Base-by-base conservation (phyloP, 2,113 vertebrate species). In the Sylvilagus bachmani region DNA sequence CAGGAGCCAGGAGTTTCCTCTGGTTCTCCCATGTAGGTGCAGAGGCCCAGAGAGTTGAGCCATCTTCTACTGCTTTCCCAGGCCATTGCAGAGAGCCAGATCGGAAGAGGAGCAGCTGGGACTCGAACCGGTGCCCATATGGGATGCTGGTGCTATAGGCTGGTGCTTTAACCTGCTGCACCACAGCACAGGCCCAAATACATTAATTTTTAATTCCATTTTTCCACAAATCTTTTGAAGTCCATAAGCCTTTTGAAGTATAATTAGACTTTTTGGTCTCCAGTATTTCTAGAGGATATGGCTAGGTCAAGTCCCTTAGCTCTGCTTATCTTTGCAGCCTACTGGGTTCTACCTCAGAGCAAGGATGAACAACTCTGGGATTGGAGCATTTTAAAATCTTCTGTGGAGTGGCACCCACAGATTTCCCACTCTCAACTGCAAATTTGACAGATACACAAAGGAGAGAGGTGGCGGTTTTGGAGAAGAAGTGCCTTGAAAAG, bases 331-430 rank as follows among this genome's bases (percentile, higher is more conserved):
- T 74, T 81, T 74, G 49, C 16, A 10, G 24, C 7, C 58, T 94
- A 33, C 58, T 89, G 70, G 29, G 75, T 24, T 93, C 33, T 91
- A 22, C 58, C 22, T 86, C 49, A 81, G 44, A 44, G 58, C 21
- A 49, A 36, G 27, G 29, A 55, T 81, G 29, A 69, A 58, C 74
- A 86, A 67, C 91, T 91, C 33, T 86, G 73, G 74, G 79, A 74
- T 91, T 49, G 44, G 62, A 70, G 9, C 24, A 70, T 91, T 91
- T 77, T 87, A 51, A 62, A 4, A 36, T 83, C 38, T 53, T 73
- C n/a, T 95, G 1, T 86, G 69, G 1, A 62, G 67, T 69, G 67
- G 58, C 11, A 62, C 13, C 14, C 62, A 44, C 27, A 12, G 16
- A 6, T 79, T 49, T 36, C 3, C 62, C 33, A 17, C 31, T 21